Base-by-base conservation (phyloP, 2,113 vertebrate species). In the Ammodytes dubius region DNA sequence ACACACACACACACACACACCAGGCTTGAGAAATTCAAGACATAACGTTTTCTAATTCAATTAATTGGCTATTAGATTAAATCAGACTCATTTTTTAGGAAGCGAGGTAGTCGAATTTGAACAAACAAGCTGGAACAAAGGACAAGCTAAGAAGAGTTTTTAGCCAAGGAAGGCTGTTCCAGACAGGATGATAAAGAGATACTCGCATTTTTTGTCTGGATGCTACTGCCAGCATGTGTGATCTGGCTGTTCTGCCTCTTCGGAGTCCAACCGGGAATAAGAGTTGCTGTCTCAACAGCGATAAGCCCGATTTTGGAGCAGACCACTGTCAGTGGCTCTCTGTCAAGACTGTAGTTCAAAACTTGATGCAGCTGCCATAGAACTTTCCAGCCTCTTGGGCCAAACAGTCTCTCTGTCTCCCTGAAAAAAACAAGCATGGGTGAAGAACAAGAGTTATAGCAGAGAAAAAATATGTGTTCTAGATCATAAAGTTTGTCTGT, bases 181-280 rank as follows among this genome's bases (percentile, higher is more conserved):
- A 84, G 77, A 75, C 53, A 56, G 72, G 54, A 58, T 74, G 86
- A 83, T 82, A 74, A 70, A 78, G 77, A 88, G 77, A 88, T 79
- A 59, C 57, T 73, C 15, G 17, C 82, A 89, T 91, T 72, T 27
- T 91, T 89, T 84, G 74, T 87, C 72, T 91, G 67, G 54, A 75
- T 60, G 43, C 43, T 59, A 12, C 45, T 70, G 57, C 59, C 79
- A 77, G 86, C 89, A 89, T 91, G 65, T 89, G 92, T 63, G n/a
- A 39, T 84, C 85, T 86, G 69, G 81, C 89, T 91, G 90, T 89
- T 82, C 79, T 63, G 52, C 61, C 70, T 71, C 58, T 74, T 45
- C n/a, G 10, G 59, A 17, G 42, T 71, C 49, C 63, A 71, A 63
- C 76, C 79, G 64, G 58, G 42, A 84, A 64, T 56, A 66, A 70